These are phyloP conservation scores for Pogonocichla stellata DNA, from an alignment of 2,113 vertebrate species.

Conservation along the genomic window DNA sequence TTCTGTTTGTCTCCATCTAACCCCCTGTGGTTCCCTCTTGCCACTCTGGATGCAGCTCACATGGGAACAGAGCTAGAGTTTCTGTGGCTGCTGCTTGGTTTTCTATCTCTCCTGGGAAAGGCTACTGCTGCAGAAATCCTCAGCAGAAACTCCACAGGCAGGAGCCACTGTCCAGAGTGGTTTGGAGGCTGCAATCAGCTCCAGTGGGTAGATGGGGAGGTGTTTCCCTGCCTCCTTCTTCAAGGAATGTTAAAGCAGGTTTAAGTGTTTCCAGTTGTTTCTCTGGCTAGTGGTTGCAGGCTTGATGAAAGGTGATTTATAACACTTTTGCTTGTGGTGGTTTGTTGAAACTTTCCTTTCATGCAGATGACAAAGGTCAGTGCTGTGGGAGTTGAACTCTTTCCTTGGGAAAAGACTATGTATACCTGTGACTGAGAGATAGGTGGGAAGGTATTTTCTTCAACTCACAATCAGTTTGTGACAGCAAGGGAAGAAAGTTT, in stretches of 20 bases:
- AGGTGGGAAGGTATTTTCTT: background rate
- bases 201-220: background rate
- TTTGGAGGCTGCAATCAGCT: background rate
- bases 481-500: background rate
- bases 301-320: conserved; percentile 33
- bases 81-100: background rate
- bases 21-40: background rate
- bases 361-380: background rate
- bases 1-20: background rate
- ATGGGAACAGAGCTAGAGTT: background rate
- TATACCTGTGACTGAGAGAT: background rate
- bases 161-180: background rate
- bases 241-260: background rate
- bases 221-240: background rate
- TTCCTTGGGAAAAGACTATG: background rate
- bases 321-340: background rate
- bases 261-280: conserved; percentile 43
- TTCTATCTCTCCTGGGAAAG: background rate
- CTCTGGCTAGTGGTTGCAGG: background rate
- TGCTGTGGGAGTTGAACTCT: background rate
- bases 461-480: background rate
- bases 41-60: rapidly evolving
- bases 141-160: background rate
- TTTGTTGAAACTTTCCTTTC: conserved; percentile 2
- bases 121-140: background rate